A percentile compares a stretch with the other conserved stretches of the same genome.
Conservation (phyloP, 2,888 invertebrate genomes). For the Melinopterus prodromus region DNA sequence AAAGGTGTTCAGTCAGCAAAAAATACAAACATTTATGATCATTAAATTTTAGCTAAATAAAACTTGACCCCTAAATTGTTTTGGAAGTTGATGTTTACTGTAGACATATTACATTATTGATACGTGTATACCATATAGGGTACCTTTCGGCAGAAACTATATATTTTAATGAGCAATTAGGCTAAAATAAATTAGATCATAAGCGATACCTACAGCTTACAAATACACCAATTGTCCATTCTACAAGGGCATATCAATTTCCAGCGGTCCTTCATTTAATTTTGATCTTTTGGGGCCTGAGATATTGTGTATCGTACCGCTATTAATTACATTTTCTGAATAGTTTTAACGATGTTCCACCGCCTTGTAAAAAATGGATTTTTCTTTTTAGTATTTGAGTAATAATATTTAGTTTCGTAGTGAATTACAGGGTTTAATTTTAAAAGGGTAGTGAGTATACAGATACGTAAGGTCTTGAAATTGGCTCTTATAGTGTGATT, state of each 20-base stretch:
- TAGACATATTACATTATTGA: neutral
- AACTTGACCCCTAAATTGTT: too few relatives aligned
- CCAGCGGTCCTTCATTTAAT: neutral
- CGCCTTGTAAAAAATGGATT: neutral
- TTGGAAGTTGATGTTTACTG: too few relatives aligned
- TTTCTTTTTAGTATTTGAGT: neutral
- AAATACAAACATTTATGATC: too few relatives aligned
- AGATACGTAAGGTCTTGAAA: neutral
- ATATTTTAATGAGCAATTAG: neutral
- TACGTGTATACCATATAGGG: neutral
- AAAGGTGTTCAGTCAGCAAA: too few relatives aligned
- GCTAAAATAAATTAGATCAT: neutral
- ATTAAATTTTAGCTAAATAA: too few relatives aligned
- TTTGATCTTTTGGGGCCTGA: neutral
- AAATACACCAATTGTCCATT: neutral
- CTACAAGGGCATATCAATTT: neutral
- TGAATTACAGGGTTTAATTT: neutral
- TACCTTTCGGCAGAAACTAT: neutral
- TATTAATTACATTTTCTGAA: neutral
- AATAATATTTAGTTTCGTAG: neutral
- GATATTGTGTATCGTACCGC: neutral
- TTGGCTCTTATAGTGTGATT: too few relatives aligned
- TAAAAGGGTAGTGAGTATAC: neutral
- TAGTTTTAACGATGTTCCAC: neutral
- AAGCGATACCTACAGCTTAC: neutral